A percentile compares a stretch with the other conserved stretches of the same genome.
Evolutionary conservation across 2,113 vertebrate genomes (phyloP).

Genomic region (Sapajus apella): DNA sequence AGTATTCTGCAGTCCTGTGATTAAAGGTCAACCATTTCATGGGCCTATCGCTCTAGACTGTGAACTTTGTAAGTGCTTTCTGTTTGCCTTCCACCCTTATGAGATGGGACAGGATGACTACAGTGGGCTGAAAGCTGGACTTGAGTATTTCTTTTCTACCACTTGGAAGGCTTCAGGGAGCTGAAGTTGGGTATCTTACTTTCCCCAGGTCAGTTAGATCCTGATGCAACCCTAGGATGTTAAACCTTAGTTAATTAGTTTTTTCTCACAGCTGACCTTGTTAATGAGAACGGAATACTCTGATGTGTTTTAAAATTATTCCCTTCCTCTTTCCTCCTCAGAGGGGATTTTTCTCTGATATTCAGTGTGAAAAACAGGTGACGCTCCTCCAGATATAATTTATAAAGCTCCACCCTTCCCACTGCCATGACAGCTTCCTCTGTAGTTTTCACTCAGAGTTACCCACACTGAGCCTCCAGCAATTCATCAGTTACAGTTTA

Average conservation of each 20-base stretch:
- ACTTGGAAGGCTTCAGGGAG: background rate
- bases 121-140: background rate
- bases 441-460: background rate
- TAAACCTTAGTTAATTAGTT: background rate
- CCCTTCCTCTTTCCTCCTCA: background rate
- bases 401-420: too few species aligned
- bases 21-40: background rate
- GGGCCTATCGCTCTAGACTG: background rate
- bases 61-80: background rate
- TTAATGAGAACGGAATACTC: background rate
- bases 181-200: background rate
- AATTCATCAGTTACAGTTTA: background rate
- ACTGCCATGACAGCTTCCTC: background rate
- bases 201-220: too few species aligned
- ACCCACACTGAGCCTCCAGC: background rate
- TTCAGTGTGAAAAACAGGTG: background rate
- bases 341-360: background rate
- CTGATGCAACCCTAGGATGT: background rate
- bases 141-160: background rate
- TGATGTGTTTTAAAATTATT: background rate
- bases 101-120: background rate
- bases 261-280: background rate
- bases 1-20: background rate
- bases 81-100: too few species aligned
- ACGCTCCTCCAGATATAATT: background rate